Conservation (phyloP, 2,888 invertebrate species). For the Nezara viridula region DNA sequence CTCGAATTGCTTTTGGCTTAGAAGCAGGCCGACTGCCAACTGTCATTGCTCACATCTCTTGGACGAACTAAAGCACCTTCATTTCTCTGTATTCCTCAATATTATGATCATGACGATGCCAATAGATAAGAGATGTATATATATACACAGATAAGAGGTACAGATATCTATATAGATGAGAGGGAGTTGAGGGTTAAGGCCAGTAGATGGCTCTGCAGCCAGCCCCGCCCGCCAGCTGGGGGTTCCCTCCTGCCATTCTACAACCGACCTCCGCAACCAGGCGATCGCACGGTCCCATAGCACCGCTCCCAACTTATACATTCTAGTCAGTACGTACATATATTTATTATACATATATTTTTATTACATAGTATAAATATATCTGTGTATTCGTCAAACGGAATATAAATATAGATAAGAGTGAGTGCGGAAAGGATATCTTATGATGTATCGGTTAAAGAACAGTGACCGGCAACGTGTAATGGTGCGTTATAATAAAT, state of each 20-base stretch:
- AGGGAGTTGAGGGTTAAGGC: background rate
- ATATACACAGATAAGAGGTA: background rate
- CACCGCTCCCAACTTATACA: background rate
- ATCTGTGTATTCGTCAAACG: background rate
- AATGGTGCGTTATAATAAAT: background rate
- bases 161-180: background rate
- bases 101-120: too few relatives aligned
- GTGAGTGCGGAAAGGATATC: background rate
- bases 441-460: background rate
- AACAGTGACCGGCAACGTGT: background rate
- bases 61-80: too few relatives aligned
- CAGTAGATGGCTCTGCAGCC: background rate
- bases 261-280: background rate
- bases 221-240: background rate
- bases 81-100: too few relatives aligned
- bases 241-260: background rate
- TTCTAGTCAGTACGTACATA: conserved; percentile 26
- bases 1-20: too few relatives aligned
- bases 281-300: background rate
- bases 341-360: background rate
- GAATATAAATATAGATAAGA: background rate
- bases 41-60: too few relatives aligned
- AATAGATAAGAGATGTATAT: background rate
- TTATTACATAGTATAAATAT: background rate
- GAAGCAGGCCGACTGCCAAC: too few relatives aligned